Conservation (phyloP, 2,797 vertebrate species). For the Yasuhikotakia modesta region DNA sequence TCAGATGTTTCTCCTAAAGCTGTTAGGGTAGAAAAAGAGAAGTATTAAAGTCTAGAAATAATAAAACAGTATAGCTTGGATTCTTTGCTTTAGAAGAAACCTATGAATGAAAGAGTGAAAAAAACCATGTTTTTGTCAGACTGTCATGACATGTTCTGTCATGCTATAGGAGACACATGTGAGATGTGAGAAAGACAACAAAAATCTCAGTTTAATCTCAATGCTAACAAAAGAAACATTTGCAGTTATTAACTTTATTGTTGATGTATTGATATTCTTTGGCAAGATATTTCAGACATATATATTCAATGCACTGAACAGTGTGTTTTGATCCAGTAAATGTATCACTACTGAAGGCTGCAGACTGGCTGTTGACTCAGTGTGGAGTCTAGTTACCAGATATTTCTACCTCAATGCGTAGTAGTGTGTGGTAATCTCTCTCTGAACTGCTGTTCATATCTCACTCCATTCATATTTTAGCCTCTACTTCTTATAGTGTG, state of each 20-base stretch:
- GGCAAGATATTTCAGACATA: neutral
- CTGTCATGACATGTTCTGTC: too few relatives aligned
- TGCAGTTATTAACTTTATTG: neutral
- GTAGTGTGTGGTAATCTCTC: constrained; percentile 14
- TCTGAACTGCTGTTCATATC: constrained; percentile 31
- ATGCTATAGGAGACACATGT: neutral
- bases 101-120: too few relatives aligned
- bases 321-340: neutral
- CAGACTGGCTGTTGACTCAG: neutral
- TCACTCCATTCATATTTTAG: constrained; percentile 43
- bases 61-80: too few relatives aligned
- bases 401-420: neutral
- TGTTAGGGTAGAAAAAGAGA: neutral
- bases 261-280: neutral
- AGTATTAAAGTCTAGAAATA: too few relatives aligned
- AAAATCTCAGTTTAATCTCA: neutral
- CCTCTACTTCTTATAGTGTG: constrained; percentile 15
- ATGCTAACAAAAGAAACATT: neutral
- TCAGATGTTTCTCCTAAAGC: neutral
- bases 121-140: too few relatives aligned
- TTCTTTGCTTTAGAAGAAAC: too few relatives aligned
- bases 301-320: neutral
- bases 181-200: neutral
- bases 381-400: constrained; percentile 11
- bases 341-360: neutral